Base-by-base conservation (phyloP, 2,888 invertebrate genomes). In the Cryptus viduatorius region DNA sequence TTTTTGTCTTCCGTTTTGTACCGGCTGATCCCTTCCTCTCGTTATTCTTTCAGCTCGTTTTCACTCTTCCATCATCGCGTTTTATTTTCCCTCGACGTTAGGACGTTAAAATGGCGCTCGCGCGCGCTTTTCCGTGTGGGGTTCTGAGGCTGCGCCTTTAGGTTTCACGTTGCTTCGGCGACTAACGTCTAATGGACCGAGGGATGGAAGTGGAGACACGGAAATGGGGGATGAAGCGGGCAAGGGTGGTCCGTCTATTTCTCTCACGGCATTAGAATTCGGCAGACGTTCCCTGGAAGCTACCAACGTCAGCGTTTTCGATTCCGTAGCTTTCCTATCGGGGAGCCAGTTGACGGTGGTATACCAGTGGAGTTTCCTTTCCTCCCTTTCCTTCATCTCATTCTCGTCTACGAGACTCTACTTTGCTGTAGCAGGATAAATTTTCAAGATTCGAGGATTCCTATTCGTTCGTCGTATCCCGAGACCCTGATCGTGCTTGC, bases 21-120 rank as follows among this genome's bases (percentile, higher is more conserved):
- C 64, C 69, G 44, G 46, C 19, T 48, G 77, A 48, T 46, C 24
- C 31, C 19, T 86, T 12, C 0, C 19, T 16, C 24, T 87, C 86
- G 86, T 88, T 84, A 87, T 89, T 89, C 87, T 87, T 87, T 83
- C 83, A 82, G 76, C 87, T 87, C 84, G 89, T 82, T 87, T 82
- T 76, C 75, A 69, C 75, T 69, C 19, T 8, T 59, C 44, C 56
- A 64, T 56, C 46, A 81, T 86, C 84, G 82, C 83, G 82, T 87
- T 85, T 53, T 37, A 56, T 79, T 71, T 85, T 81, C 75, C 59
- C 24, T 64, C 56, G 65, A 53, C 77, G 72, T 65, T 53, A 1
- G 31, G 48, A n/a, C 24, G 19, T 61, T 69, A 68, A 81, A 37
- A 77, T 46, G 68, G 64, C 61, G 61, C 42, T 69, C 72, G 76